Conservation (phyloP, 2,797 vertebrate species). For the Galago senegalensis region DNA sequence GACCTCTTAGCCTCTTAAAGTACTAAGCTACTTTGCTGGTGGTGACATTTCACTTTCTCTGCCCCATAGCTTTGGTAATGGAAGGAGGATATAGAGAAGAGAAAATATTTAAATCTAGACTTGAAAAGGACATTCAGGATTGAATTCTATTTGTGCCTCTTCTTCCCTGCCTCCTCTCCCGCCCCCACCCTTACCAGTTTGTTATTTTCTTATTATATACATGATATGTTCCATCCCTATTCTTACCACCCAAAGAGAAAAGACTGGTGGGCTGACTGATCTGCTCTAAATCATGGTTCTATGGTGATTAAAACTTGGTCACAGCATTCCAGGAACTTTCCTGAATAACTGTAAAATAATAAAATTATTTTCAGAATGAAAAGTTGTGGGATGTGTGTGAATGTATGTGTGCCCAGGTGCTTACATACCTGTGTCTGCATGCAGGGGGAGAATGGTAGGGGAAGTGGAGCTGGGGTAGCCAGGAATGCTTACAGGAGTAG, state of each 20-base stretch:
- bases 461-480: not conserved
- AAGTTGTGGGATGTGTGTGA: not conserved
- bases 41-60: not conserved
- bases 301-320: constrained; percentile 40
- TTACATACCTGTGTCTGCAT: not conserved
- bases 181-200: not conserved
- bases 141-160: constrained; percentile 28
- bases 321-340: constrained; percentile 63
- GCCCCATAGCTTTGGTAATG: not conserved
- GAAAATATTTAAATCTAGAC: not conserved
- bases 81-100: constrained; percentile 24
- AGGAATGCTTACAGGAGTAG: not conserved
- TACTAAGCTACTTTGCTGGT: not conserved
- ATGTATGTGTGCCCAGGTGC: not conserved
- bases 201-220: constrained; percentile 18
- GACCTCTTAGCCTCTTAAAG: not conserved
- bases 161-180: not conserved
- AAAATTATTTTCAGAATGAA: constrained; percentile 84
- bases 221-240: not conserved
- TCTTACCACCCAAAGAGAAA: constrained; percentile 33
- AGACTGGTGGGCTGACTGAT: constrained; percentile 2
- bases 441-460: not conserved
- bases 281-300: constrained; percentile 49
- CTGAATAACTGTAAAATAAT: constrained; percentile 81
- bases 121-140: constrained; percentile 8